These are phyloP conservation scores for Drosophila mulleri DNA, from an alignment of 2,888 invertebrate species.

Conservation along the genomic window DNA sequence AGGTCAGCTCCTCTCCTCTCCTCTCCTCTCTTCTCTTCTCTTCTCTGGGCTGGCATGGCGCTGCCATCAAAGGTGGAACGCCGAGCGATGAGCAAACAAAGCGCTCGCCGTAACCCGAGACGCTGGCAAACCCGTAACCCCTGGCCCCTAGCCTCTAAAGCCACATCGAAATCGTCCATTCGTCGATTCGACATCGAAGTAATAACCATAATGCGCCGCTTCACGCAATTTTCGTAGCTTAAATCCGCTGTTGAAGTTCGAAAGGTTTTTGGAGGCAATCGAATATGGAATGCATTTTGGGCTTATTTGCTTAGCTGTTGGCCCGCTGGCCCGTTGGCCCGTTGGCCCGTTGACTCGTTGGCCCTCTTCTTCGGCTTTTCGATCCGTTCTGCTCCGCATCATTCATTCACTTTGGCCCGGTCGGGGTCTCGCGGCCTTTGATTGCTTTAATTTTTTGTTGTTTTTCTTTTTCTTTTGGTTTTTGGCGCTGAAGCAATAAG, in stretches of 20 bases:
- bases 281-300: conserved; percentile 53
- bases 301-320: conserved; percentile 50
- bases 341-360: neutral
- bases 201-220: conserved; percentile 69
- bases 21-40: conserved; percentile 13
- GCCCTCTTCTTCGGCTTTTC: conserved; percentile 15
- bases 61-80: conserved; percentile 57
- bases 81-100: conserved; percentile 65
- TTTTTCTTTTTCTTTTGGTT: conserved; percentile 1
- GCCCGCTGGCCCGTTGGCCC: neutral
- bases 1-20: conserved; percentile 55
- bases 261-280: conserved; percentile 63
- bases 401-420: conserved; percentile 46
- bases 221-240: conserved; percentile 69
- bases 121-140: neutral
- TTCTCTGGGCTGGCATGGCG: conserved; percentile 26
- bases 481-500: conserved; percentile 59
- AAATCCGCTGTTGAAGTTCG: conserved; percentile 60
- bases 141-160: conserved; percentile 4
- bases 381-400: conserved; percentile 59
- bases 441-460: conserved; percentile 36
- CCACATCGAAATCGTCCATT: neutral
- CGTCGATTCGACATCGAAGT: conserved; percentile 33
- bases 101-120: conserved; percentile 39
- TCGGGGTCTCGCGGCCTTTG: conserved; percentile 61